Conservation (phyloP, 2,113 vertebrate genomes). For the Ornithorhynchus anatinus region DNA sequence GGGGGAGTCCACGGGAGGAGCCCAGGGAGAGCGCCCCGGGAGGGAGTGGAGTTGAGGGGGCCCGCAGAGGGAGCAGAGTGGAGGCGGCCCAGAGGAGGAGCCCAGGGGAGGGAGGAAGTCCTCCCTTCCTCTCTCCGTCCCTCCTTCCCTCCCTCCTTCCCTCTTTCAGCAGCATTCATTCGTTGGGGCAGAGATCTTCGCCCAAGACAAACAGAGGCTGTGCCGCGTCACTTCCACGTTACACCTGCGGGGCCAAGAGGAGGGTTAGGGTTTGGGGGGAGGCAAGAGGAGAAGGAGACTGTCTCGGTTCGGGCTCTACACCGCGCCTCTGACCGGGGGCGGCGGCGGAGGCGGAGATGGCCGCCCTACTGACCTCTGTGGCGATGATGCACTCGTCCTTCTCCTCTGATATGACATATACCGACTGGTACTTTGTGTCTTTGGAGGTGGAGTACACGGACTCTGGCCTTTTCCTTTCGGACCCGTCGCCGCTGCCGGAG, state of each 20-base stretch:
- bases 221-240: constrained; percentile 72
- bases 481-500: constrained; percentile 71
- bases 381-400: constrained; percentile 98
- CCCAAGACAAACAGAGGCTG: constrained; percentile 79
- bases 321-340: not conserved
- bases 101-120: too few species aligned
- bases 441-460: constrained; percentile 79
- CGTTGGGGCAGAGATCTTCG: constrained; percentile 89
- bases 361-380: constrained; percentile 88
- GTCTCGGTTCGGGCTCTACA: not conserved
- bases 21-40: too few species aligned
- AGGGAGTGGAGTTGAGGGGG: too few species aligned
- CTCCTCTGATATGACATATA: constrained; percentile 96
- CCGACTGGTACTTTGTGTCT: constrained; percentile 98
- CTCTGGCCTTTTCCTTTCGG: constrained; percentile 82
- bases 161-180: constrained; percentile 97
- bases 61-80: too few species aligned
- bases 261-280: too few species aligned
- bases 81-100: too few species aligned
- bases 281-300: too few species aligned
- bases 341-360: too few species aligned
- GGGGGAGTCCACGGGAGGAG: too few species aligned
- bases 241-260: constrained; percentile 79
- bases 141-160: too few species aligned
- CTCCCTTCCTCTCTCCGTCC: too few species aligned